Evolutionary conservation across 1,140 invertebrate species (phyloP), one percentile per base, ranked within the genome.

Genomic region (Diorhabda sublineata): DNA sequence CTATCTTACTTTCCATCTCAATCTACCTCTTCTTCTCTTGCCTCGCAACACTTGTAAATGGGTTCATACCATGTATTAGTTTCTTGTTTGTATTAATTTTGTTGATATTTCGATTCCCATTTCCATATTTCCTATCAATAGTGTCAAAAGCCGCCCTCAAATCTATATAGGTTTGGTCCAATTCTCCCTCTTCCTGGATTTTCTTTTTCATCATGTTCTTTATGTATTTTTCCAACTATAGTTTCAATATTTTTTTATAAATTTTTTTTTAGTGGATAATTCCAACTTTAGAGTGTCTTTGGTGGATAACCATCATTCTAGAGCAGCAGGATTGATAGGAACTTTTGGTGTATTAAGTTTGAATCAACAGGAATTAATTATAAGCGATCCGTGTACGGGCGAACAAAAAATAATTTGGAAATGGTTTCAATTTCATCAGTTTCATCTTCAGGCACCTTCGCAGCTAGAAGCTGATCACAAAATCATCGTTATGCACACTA

Each of bases 401-500:
- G 80, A 84, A 45, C 80, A 79, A 26, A 72, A 81, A 56, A 78
- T 81, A 9, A 78, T 71, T 42, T 82, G 86, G 67, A 80, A 83
- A 5, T 86, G 85, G 85, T 80, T 81, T 41, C 83, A 86, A 42
- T 80, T 86, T 52, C 80, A 80, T 58, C 81, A 85, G 58, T 85
- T 84, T 69, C 84, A 85, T 61, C 73, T 86, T 56, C 79, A 83
- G 26, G 81, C 81, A n/a, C 70, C 77, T 3, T 80, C 80, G 9
- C 80, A 78, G n/a, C 75, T 80, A 0, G 83, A 84, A 45, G 85
- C 87, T 71, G 84, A 85, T 3, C 85, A 85, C 61, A 79, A 79
- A 43, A 82, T 86, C 43, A 83, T 83, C 69, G 82, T 86, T 2
- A 82, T 87, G 47, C 84, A 85, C 56, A 87, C 85, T 1, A 85